Percentiles rank a stretch among this genome's conserved stretches.
phyloP scores from a whole-genome alignment of 2,113 vertebrate species.

The Tupaia tana region DNA sequence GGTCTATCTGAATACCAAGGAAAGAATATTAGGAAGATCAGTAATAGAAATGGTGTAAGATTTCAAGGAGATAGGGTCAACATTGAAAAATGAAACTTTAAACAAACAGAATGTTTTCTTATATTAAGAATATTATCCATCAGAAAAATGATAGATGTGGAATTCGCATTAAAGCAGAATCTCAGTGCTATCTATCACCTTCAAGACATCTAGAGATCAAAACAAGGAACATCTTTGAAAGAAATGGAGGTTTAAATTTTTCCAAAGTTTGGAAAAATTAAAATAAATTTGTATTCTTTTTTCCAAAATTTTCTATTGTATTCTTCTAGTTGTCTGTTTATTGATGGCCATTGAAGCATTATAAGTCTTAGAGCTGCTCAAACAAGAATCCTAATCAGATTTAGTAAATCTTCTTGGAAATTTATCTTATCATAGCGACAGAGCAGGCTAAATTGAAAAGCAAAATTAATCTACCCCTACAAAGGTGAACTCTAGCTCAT shows the following conservation, averaged over 20 bases:
- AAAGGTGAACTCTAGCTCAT: conserved; percentile 63
- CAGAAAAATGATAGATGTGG: background rate
- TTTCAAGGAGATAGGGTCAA: conserved; percentile 24
- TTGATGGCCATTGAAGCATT: background rate
- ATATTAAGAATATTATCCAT: conserved; percentile 14
- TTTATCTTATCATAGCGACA: conserved; percentile 62
- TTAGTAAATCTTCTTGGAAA: conserved; percentile 55
- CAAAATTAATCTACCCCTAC: conserved; percentile 62
- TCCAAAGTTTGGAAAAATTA: conserved; percentile 2
- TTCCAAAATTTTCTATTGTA: conserved; percentile 34
- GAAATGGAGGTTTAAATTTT: background rate
- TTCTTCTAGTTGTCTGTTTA: background rate
- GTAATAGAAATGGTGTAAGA: background rate
- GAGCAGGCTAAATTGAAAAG: conserved; percentile 60
- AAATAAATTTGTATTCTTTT: conserved; percentile 12
- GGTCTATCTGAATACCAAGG: background rate
- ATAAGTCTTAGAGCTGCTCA: conserved; percentile 25
- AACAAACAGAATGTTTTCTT: background rate
- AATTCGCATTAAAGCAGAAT: background rate
- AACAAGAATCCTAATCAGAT: conserved; percentile 61
- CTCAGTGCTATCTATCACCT: background rate
- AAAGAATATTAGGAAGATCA: background rate
- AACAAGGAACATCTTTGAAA: conserved; percentile 12
- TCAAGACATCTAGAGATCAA: conserved; percentile 22
- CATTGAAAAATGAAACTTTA: conserved; percentile 13